Conservation (phyloP, 2,113 vertebrate species). For the Scomber japonicus region DNA sequence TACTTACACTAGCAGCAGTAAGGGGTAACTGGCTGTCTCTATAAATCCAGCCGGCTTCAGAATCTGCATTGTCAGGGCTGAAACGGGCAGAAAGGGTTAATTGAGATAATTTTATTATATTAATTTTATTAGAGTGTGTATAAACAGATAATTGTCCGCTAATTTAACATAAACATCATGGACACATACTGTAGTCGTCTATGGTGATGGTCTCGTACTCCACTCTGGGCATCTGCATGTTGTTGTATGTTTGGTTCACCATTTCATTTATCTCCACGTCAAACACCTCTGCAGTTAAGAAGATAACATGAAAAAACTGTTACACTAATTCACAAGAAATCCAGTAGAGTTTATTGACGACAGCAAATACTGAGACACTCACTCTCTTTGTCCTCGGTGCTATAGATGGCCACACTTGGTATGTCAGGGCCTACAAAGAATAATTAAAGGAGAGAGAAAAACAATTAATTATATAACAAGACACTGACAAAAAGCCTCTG, state of each 20-base stretch:
- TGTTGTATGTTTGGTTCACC: constrained; percentile 84
- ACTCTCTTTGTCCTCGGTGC: constrained; percentile 88
- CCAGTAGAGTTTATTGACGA: not conserved
- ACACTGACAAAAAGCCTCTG: constrained; percentile 14
- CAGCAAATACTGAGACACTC: constrained; percentile 72
- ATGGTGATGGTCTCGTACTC: constrained; percentile 89
- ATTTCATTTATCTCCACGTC: constrained; percentile 91
- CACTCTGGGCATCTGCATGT: constrained; percentile 93
- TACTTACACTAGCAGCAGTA: constrained; percentile 96
- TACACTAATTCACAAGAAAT: not conserved
- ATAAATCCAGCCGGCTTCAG: constrained; percentile 93
- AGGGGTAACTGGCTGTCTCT: constrained; percentile 89
- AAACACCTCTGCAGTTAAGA: constrained; percentile 86
- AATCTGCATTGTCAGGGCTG: constrained; percentile 93
- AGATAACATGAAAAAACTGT: not conserved
- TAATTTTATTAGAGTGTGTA: not conserved
- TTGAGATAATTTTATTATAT: too few species aligned
- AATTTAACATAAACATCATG: not conserved
- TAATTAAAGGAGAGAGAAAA: constrained; percentile 34
- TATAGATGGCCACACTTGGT: constrained; percentile 91
- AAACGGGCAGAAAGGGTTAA: constrained; percentile 35
- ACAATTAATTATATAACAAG: not conserved
- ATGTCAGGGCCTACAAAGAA: constrained; percentile 89
- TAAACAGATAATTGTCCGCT: not conserved
- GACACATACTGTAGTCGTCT: constrained; percentile 92